These are phyloP conservation scores for Antennarius maculatus DNA, from an alignment of 2,797 vertebrate genomes.

Conservation along the genomic window DNA sequence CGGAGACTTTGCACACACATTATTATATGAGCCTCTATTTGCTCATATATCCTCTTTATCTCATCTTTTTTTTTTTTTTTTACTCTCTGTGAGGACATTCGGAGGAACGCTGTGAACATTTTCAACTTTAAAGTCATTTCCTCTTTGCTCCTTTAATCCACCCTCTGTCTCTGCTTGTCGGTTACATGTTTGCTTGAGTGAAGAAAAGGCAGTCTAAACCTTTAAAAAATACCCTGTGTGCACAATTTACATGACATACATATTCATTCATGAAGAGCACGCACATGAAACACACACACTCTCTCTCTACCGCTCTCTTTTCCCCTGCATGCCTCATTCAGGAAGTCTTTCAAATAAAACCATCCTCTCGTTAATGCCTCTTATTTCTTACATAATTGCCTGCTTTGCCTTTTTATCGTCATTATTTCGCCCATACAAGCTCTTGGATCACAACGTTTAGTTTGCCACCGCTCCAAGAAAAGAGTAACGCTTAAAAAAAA, in stretches of 20 bases:
- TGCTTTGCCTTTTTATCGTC: constrained; percentile 14
- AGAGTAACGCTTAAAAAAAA: constrained; percentile 25
- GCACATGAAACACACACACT: constrained; percentile 41
- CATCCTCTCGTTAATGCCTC: constrained; percentile 1
- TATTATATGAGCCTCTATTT: constrained; percentile 18
- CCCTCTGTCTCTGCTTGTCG: constrained; percentile 38
- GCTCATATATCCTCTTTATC: not conserved
- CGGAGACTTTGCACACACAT: constrained; percentile 24
- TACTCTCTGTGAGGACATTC: constrained; percentile 24
- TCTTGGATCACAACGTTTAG: constrained; percentile 20
- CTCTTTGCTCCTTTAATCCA: constrained; percentile 31
- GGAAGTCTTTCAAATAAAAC: constrained; percentile 13
- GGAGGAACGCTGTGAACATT: constrained; percentile 18
- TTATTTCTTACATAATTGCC: constrained; percentile 13
- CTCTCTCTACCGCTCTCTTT: constrained; percentile 13
- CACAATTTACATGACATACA: constrained; percentile 74
- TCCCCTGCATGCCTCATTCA: constrained; percentile 13
- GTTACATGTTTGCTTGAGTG: constrained; percentile 72
- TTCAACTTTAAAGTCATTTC: constrained; percentile 36
- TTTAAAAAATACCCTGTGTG: constrained; percentile 61
- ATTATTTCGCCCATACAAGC: constrained; percentile 22
- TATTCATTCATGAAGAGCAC: constrained; percentile 63
- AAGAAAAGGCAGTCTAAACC: constrained; percentile 66
- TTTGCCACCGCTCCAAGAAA: constrained; percentile 26
- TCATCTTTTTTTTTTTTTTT: not conserved